Base-by-base conservation (phyloP, 1,140 invertebrate species). In the Cylas formicarius region DNA sequence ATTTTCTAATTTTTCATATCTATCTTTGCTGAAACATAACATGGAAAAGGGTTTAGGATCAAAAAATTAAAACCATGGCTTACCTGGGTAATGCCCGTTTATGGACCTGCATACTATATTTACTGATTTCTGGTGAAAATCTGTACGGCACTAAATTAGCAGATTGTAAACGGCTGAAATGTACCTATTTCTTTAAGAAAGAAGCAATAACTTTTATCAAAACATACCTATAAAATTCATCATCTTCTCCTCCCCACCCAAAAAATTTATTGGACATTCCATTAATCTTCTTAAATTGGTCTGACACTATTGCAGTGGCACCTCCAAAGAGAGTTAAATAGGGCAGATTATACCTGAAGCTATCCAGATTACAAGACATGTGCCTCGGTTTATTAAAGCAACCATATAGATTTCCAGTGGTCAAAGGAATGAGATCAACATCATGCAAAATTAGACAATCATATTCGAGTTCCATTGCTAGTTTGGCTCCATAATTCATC, bases 381-480 rank as follows among this genome's bases (percentile, higher is more conserved):
- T 97, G 93, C 24, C 91, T 72, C 0, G 94, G 94, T 49, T 77
- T 72, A 49, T 77, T 72, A 2, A 88, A 82, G 64, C 95, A 98
- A 10, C 83, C 85, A 70, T 97, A 98, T 32, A 95, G 75, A 69
- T 97, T 96, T 2, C 82, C 77, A 40, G 79, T 77, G 67, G 88
- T 88, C 51, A 95, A 74, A 8, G 94, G 94, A 41, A 97, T 73
- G 13, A 97, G 67, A 71, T 98, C 93, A 27, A 97, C 86, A 64
- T 98, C 93, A 67, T 97, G 93, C 57, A 98, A 85, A 35, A 97
- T 82, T 32, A 95, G 80, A 61, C 95, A 98, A 17, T 88, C 80
- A 67, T 81, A 90, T 32, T 80, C 75, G 31, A 72, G 66, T 41
- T 74, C 75, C 21, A 78, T 75, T 0, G 89, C 86, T 57, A 90